Evolutionary conservation across 1,140 invertebrate species (phyloP).

Genomic region (Polyergus mexicanus): DNA sequence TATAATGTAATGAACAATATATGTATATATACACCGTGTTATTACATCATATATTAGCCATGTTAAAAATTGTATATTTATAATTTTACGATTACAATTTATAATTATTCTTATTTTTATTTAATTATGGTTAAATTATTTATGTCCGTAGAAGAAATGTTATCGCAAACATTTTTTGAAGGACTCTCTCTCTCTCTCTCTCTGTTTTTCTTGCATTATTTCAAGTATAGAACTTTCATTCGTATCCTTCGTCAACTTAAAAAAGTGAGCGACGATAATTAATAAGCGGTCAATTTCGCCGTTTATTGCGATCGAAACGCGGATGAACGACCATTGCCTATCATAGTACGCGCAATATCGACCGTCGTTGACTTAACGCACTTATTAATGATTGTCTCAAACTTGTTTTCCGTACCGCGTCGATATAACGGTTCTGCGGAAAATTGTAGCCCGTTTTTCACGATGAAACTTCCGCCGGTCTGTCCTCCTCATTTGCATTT

Average conservation of each 20-base stretch:
- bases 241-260: background rate
- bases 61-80: background rate
- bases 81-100: constrained; percentile 21
- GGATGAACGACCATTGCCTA: background rate
- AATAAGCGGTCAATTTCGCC: constrained; percentile 48
- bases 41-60: no score
- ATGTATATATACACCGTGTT: background rate
- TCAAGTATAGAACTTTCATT: constrained; percentile 5
- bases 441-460: constrained; percentile 24
- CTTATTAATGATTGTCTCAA: constrained; percentile 50
- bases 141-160: background rate
- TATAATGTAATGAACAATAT: background rate
- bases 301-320: background rate
- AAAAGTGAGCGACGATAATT: constrained; percentile 35
- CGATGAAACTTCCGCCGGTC: background rate
- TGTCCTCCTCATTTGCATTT: constrained; percentile 7
- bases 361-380: constrained; percentile 23
- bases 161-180: background rate
- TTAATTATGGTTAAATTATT: background rate
- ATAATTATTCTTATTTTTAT: background rate
- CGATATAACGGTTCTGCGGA: background rate
- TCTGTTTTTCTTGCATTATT: background rate
- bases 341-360: constrained; percentile 1
- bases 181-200: background rate
- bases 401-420: background rate